Conservation (phyloP, 1,140 invertebrate species). For the Phortica variegata region DNA sequence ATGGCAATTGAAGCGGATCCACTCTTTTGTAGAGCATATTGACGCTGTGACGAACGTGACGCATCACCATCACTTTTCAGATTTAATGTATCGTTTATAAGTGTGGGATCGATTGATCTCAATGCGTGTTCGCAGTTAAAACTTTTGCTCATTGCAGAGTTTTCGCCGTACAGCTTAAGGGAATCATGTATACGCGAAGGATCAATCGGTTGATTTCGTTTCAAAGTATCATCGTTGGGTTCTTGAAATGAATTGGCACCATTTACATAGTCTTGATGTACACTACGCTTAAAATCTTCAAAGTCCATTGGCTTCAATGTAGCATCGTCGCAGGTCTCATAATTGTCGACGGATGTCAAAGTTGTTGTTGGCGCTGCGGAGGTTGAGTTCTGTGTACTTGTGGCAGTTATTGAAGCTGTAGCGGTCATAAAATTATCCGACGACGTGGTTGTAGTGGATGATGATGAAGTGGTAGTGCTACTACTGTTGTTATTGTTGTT, state of each 20-base stretch:
- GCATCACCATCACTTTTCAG: conserved; percentile 35
- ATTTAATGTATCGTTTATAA: conserved; percentile 51
- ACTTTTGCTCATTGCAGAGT: conserved; percentile 54
- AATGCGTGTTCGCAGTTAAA: conserved; percentile 52
- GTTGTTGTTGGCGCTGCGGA: conserved; percentile 35
- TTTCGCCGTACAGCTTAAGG: conserved; percentile 56
- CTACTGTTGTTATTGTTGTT: conserved; percentile 23
- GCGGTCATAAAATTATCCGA: conserved; percentile 53
- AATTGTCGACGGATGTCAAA: conserved; percentile 38
- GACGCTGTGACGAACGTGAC: conserved; percentile 35
- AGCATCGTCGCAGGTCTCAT: conserved; percentile 40
- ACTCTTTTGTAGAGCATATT: conserved; percentile 56
- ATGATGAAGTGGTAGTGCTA: conserved; percentile 23
- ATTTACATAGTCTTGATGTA: conserved; percentile 51
- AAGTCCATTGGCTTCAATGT: conserved; percentile 55
- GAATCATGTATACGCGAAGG: conserved; percentile 58
- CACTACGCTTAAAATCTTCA: conserved; percentile 54
- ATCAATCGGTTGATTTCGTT: conserved; percentile 59
- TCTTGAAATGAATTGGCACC: conserved; percentile 51
- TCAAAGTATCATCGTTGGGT: conserved; percentile 54
- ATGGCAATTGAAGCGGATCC: conserved; percentile 38
- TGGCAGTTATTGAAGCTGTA: conserved; percentile 39
- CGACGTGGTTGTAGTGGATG: conserved; percentile 27
- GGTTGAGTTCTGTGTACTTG: conserved; percentile 40
- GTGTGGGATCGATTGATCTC: conserved; percentile 45